Base-by-base conservation (phyloP, 92 coral and sea anemone species). In the Desmophyllum pertusum region DNA sequence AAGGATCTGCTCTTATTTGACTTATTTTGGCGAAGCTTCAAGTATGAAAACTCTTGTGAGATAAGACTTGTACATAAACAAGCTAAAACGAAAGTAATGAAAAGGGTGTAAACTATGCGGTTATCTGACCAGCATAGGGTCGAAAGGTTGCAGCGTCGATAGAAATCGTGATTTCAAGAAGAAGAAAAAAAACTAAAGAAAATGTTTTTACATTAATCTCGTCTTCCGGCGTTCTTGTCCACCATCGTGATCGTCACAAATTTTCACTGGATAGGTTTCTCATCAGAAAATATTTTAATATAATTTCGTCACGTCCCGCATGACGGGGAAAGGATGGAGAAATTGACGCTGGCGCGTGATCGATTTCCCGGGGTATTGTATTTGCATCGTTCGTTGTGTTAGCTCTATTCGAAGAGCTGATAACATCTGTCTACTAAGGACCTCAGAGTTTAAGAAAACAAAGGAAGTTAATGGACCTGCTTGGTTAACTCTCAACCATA, bases 1-100 rank as follows among this genome's bases (percentile, higher is more conserved):
- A 69, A 69, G 15, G n/a, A 69, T 43, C n/a, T 42, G 77, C 77
- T 35, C 45, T 68, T 68, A n/a, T n/a, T n/a, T n/a, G 70, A 10
- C 70, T 37, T 37, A 23, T 72, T 43, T 43, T 43, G 73, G 73
- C 73, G 42, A 67, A 65, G 70, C 70, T 33, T 65, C 37, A 33
- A 65, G 70, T 65, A 41, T 65, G 40, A 65, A 65, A 31, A 31
- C 6, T 31, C n/a, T 27, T 6, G 10, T 33, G 41, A 36, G 39
- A 17, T 30, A 65, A 65, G 39, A 65, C 6, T n/a, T n/a, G n/a
- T n/a, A n/a, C n/a, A n/a, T n/a, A n/a, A n/a, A n/a, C n/a, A n/a
- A n/a, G n/a, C n/a, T n/a, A n/a, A n/a, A n/a, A n/a, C n/a, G n/a
- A n/a, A n/a, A n/a, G n/a, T n/a, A 62, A 27, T 13, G 3, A 13